Evolutionary conservation across 2,888 invertebrate species (phyloP).

Genomic region (Chromoteleia sp.): DNA sequence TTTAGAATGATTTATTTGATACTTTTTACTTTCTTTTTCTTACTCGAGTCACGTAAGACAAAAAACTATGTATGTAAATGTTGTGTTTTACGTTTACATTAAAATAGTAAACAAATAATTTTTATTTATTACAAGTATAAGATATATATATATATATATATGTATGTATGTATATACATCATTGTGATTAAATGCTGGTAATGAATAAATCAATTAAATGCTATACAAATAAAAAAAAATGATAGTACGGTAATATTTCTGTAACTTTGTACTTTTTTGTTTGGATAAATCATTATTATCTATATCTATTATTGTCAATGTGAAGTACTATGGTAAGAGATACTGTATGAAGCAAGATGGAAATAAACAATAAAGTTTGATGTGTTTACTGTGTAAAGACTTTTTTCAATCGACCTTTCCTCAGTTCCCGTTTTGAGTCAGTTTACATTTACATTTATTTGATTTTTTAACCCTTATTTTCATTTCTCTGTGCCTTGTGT

Average conservation of each 20-base stretch:
- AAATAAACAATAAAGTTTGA: conserved; percentile 79
- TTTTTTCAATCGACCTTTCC: conserved; percentile 70
- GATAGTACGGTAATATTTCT: background rate
- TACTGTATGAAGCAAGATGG: conserved; percentile 63
- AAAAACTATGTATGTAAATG: no score
- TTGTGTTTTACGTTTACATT: no score
- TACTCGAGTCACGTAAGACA: background rate
- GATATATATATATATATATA: no score
- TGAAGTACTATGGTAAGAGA: conserved; percentile 54
- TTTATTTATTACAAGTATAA: no score
- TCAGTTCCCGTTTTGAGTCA: conserved; percentile 59
- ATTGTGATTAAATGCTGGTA: background rate
- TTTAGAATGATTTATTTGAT: background rate
- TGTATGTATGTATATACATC: no score
- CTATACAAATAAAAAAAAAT: conserved; percentile 1
- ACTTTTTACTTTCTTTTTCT: background rate
- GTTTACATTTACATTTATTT: conserved; percentile 61
- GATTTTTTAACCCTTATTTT: conserved; percentile 59
- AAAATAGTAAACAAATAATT: no score
- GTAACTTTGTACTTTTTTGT: conserved; percentile 19
- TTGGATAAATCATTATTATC: conserved; percentile 10
- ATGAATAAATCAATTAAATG: background rate
- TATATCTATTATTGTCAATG: conserved; percentile 43
- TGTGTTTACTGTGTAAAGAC: conserved; percentile 77
- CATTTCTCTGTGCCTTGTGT: conserved; percentile 83